Evolutionary conservation across 2,113 vertebrate genomes (phyloP).

Genomic region (Piprites chloris): DNA sequence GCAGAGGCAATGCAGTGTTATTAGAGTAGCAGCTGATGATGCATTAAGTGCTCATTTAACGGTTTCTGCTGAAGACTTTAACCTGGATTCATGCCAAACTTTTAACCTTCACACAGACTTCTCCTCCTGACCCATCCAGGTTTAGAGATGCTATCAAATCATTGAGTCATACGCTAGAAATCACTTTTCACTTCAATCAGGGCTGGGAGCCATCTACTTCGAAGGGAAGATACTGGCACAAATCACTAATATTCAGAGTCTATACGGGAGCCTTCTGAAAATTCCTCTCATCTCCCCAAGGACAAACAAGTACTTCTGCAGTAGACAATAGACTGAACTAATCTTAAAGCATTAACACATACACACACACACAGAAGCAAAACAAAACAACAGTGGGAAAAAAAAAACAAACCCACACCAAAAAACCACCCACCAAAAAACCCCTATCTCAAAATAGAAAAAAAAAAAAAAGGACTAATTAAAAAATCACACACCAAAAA

Average conservation of each 20-base stretch:
- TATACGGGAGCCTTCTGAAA: background rate
- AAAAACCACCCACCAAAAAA: background rate
- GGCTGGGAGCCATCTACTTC: background rate
- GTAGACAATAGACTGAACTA: background rate
- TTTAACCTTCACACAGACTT: background rate
- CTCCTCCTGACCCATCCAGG: background rate
- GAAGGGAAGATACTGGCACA: background rate
- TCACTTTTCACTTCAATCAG: background rate
- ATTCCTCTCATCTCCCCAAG: background rate
- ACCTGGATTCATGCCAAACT: background rate
- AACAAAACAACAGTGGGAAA: no score
- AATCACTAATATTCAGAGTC: background rate
- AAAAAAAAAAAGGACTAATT: background rate
- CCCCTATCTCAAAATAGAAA: background rate
- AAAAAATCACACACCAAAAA: background rate
- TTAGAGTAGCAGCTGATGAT: background rate
- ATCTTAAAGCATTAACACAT: background rate
- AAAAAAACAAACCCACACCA: background rate
- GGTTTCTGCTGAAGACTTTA: background rate
- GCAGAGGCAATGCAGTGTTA: background rate
- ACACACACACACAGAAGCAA: no score
- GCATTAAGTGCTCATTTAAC: background rate
- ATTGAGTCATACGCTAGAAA: background rate
- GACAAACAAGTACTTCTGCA: background rate
- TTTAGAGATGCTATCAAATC: slow-evolving; percentile 4